Conservation (phyloP, 2,888 invertebrate species). For the Luffia ferchaultella region DNA sequence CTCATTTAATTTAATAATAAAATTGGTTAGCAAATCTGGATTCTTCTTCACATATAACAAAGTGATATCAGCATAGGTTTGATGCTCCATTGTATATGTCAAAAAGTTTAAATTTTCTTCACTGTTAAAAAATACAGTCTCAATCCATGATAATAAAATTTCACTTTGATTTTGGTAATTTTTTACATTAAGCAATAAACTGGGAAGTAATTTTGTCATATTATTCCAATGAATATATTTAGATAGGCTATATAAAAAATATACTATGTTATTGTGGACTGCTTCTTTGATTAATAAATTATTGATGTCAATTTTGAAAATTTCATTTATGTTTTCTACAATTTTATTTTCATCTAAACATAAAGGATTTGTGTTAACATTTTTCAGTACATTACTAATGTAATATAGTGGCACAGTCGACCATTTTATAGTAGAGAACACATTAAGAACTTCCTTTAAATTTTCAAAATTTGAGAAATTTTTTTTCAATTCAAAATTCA, state of each 20-base stretch:
- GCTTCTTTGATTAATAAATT: conserved; percentile 40
- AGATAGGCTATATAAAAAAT: conserved; percentile 32
- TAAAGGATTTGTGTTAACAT: neutral
- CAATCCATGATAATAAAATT: neutral
- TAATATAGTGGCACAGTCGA: conserved; percentile 44
- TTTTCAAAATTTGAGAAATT: conserved; percentile 21
- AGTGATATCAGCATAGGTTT: conserved; percentile 28
- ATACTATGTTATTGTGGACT: conserved; percentile 29
- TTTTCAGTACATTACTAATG: conserved; percentile 26
- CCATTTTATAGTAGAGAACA: conserved; percentile 38
- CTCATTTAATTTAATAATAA: conserved; percentile 24
- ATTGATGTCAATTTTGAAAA: conserved; percentile 42
- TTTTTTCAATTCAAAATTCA: conserved; percentile 22
- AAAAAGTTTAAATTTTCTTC: neutral
- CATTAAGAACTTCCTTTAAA: conserved; percentile 28
- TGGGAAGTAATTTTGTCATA: conserved; percentile 23
- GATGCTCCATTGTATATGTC: conserved; percentile 14
- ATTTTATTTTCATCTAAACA: neutral
- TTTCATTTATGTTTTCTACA: neutral
- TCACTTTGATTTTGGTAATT: neutral
- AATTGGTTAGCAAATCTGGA: conserved; percentile 21
- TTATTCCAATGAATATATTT: conserved; percentile 26
- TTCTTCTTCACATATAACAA: conserved; percentile 29
- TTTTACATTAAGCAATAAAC: conserved; percentile 20
- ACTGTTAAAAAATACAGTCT: neutral